Base-by-base conservation (phyloP, 1,140 invertebrate species). In the Chymomyza costata region DNA sequence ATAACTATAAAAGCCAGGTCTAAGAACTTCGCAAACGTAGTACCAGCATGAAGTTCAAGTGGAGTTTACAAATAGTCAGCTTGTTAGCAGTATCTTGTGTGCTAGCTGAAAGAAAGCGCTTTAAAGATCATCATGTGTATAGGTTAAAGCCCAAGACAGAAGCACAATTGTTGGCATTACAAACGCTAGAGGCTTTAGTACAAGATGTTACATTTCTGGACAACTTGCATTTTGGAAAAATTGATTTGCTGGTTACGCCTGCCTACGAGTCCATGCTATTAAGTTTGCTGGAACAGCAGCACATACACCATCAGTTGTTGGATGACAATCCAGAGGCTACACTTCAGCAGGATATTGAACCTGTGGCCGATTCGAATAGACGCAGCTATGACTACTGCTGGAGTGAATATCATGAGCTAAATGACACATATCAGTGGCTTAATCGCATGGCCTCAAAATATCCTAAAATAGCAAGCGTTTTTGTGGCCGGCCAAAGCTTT, bases 401-500 rank as follows among this genome's bases (percentile, higher is more conserved):
- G 67, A 82, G 48, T 1, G 71, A 59, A 16, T 89, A 89, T 54
- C 85, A 88, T 48, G 85, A 58, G 0, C 44, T 89, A 3, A 76
- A 87, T 0, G 86, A 88, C 45, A 90, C 89, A 15, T 85, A 90
- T 39, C 46, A 53, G 0, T 87, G 86, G 62, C 41, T 90, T 80
- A 86, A 8, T 56, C 48, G 5, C 25, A 89, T 31, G 83, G 80
- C 3, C 19, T 53, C 2, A 34, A 80, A 71, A 21, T 87, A 87
- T 49, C 86, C 88, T 1, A 81, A 87, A 2, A 70, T 85, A 0
- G 87, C 91, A 2, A 57, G 86, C 14, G 31, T 89, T 0, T 55
- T 90, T 2, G 69, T 69, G 2, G 89, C 86, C 35, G 91, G 91
- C 2, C 67, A 56, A 14, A 87, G 87, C 0, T 87, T 87, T 58